phyloP scores from a whole-genome alignment of 2,113 vertebrate species.

The Corythornis cristatus region DNA sequence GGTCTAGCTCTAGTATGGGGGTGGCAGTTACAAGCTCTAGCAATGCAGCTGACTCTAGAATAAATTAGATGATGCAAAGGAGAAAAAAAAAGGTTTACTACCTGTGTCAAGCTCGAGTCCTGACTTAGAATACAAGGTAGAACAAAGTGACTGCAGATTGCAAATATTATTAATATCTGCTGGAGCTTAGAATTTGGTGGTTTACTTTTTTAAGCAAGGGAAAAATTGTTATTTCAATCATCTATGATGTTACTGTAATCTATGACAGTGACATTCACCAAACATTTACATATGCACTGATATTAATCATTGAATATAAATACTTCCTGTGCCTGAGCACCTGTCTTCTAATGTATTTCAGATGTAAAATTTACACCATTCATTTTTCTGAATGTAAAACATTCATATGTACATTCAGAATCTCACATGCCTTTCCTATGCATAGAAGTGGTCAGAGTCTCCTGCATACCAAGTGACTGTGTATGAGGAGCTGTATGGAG shows the following conservation, averaged over 20 bases:
- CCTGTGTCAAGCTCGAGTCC: neutral
- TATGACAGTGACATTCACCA: neutral
- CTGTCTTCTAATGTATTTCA: neutral
- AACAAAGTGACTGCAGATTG: neutral
- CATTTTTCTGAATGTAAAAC: no score
- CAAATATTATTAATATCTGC: neutral
- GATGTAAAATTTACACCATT: neutral
- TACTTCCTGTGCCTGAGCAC: neutral
- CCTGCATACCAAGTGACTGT: neutral
- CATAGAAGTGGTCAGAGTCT: neutral
- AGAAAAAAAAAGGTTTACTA: neutral
- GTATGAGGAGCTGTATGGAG: neutral
- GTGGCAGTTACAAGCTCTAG: neutral
- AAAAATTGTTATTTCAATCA: neutral
- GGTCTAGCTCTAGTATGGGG: constrained; percentile 14
- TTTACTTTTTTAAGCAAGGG: neutral
- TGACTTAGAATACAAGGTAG: neutral
- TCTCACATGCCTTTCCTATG: neutral
- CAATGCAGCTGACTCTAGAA: neutral
- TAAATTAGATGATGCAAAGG: neutral
- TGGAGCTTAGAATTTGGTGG: neutral
- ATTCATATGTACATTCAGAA: neutral
- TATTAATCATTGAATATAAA: neutral
- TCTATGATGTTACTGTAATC: neutral
- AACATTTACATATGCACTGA: neutral